Evolutionary conservation across 2,888 invertebrate species (phyloP), one percentile per base, ranked within the genome.

Genomic region (Syritta pipiens): DNA sequence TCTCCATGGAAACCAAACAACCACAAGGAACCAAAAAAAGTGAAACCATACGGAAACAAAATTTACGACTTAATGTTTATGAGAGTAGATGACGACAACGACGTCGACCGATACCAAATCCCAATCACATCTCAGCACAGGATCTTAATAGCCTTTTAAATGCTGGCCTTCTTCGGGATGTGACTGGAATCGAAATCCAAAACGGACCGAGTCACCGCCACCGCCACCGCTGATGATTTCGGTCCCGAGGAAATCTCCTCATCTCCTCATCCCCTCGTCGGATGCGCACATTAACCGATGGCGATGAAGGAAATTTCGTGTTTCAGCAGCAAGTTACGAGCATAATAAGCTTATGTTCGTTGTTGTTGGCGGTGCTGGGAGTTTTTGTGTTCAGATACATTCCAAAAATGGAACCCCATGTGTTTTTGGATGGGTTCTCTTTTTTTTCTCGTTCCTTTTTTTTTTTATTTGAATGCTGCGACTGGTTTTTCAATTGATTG

Each of bases 91-190:
- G 71, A 57, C 35, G 32, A 12, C 4, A 9, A 65, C 46, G 37
- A 49, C 1, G 59, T 14, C 19, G 55, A 44, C 28, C 22, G 28
- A 60, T 40, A 57, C 62, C 7, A 44, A 59, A 40, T 44, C 46
- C 59, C 48, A 67, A 49, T 65, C 72, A 77, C 77, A 77, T 77
- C 71, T 71, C 57, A 40, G 65, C 71, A 17, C 53, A 77, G 77
- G 77, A 77, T 77, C 77, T 77, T 77, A 77, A 77, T 77, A 67
- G 77, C 77, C 65, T 77, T 77, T 77, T 77, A 77, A 77, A 77
- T 60, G 77, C 77, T 53, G 77, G 65, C 65, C 53, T 67, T 37
- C 77, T 20, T 32, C 42, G 46, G 35, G 72, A 77, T 77, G 77
- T 77, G 77, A 77, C 77, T 65, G 60, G 77, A 71, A 72, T 77